Percentiles rank a stretch among this genome's conserved stretches.
Conservation (phyloP, 92 coral and sea anemone genomes). For the Paragorgia papillata region DNA sequence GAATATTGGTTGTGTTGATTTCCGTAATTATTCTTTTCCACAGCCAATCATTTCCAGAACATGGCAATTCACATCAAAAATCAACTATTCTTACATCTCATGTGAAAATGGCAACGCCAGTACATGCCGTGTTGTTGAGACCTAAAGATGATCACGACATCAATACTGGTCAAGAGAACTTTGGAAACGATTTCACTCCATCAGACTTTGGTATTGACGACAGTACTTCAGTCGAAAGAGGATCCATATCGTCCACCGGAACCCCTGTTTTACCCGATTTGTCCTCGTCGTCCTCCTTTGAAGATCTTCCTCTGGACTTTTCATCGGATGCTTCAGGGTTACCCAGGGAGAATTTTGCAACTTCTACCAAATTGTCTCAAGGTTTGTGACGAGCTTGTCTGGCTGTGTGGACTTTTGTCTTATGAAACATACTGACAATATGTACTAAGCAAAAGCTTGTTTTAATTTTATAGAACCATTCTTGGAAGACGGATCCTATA, state of each 20-base stretch:
- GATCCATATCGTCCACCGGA: constrained; percentile 78
- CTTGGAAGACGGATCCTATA: constrained; percentile 13
- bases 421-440: too few relatives aligned
- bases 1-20: too few relatives aligned
- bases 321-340: constrained; percentile 82
- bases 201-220: constrained; percentile 60
- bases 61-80: neutral
- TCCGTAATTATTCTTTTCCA: neutral
- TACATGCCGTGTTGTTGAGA: constrained; percentile 49
- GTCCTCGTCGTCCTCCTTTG: constrained; percentile 89
- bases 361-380: constrained; percentile 6
- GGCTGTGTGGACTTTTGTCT: too few relatives aligned
- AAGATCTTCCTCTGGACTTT: constrained; percentile 73
- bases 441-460: too few relatives aligned
- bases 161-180: neutral
- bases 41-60: constrained; percentile 1
- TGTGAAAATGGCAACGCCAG: constrained; percentile 78
- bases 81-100: constrained; percentile 49
- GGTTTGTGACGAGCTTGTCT: constrained; percentile 48
- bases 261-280: constrained; percentile 96
- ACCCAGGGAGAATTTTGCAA: constrained; percentile 22
- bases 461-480: neutral
- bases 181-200: constrained; percentile 33
- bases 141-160: neutral
- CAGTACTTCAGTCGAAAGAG: constrained; percentile 67